A percentile compares a stretch with the other conserved stretches of the same genome.
Evolutionary conservation across 2,888 invertebrate species (phyloP).

Genomic region (Neria commutata): DNA sequence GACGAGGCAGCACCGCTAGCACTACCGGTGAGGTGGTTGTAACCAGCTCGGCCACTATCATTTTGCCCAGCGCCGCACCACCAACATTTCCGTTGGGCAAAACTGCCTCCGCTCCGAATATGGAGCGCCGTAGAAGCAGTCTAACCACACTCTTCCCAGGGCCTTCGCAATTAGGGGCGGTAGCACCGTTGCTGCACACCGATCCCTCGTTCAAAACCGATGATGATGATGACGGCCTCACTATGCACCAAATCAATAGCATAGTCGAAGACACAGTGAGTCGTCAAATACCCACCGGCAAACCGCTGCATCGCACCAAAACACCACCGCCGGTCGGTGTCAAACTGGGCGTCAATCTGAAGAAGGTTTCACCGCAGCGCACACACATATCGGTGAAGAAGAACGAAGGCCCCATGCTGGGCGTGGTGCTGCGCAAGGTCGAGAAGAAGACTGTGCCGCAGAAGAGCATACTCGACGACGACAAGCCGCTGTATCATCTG

Average conservation of each 20-base stretch:
- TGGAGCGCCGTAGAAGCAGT: conserved; percentile 49
- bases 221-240: conserved; percentile 27
- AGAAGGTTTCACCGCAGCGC: conserved; percentile 55
- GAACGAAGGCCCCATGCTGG: conserved; percentile 55
- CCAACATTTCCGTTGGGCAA: conserved; percentile 55
- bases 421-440: conserved; percentile 59
- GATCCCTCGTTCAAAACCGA: conserved; percentile 41
- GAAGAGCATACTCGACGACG: conserved; percentile 60
- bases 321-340: conserved; percentile 60
- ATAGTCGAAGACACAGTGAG: conserved; percentile 35
- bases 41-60: conserved; percentile 18
- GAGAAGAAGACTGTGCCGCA: conserved; percentile 56
- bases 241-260: conserved; percentile 31
- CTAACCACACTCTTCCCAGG: conserved; percentile 48
- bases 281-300: conserved; percentile 48
- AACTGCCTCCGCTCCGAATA: conserved; percentile 49
- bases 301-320: conserved; percentile 50
- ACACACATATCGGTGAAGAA: conserved; percentile 55
- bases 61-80: too few species aligned
- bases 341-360: conserved; percentile 55
- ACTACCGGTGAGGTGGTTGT: conserved; percentile 27
- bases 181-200: conserved; percentile 45
- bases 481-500: conserved; percentile 58
- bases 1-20: conserved; percentile 48
- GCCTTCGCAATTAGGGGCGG: conserved; percentile 48